A percentile compares a stretch with the other conserved stretches of the same genome.
phyloP scores from a whole-genome alignment of 2,113 vertebrate species.

The Gavialis gangeticus region DNA sequence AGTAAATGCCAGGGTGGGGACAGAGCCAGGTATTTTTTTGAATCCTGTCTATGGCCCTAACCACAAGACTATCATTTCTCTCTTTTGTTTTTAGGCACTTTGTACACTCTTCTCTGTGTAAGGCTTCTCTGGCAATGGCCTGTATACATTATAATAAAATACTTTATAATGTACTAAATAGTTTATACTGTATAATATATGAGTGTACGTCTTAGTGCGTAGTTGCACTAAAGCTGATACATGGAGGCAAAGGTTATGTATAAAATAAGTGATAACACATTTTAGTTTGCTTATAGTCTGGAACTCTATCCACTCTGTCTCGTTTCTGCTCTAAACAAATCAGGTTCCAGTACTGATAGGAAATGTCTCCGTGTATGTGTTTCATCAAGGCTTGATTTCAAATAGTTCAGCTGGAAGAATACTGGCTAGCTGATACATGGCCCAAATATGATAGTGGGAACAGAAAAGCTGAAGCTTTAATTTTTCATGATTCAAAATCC shows the following conservation, averaged over 20 bases:
- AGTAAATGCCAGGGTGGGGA: background rate
- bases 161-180: background rate
- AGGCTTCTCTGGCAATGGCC: background rate
- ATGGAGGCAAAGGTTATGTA: background rate
- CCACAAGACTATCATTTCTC: background rate
- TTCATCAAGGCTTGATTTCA: background rate
- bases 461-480: too few species aligned
- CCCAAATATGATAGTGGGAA: background rate
- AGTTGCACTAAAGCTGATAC: background rate
- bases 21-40: background rate
- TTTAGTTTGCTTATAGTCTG: background rate
- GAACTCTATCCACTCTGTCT: background rate
- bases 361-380: background rate
- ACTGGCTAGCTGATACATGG: background rate
- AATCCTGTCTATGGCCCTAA: background rate
- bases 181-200: too few species aligned
- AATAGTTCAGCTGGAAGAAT: background rate
- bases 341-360: background rate
- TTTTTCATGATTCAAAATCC: background rate
- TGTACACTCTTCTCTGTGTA: background rate
- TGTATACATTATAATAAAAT: rapidly evolving
- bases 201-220: background rate
- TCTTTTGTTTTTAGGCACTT: background rate
- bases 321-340: background rate
- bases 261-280: background rate